Evolutionary conservation across 2,888 invertebrate species (phyloP).

Genomic region (Gasteruption jaculator): DNA sequence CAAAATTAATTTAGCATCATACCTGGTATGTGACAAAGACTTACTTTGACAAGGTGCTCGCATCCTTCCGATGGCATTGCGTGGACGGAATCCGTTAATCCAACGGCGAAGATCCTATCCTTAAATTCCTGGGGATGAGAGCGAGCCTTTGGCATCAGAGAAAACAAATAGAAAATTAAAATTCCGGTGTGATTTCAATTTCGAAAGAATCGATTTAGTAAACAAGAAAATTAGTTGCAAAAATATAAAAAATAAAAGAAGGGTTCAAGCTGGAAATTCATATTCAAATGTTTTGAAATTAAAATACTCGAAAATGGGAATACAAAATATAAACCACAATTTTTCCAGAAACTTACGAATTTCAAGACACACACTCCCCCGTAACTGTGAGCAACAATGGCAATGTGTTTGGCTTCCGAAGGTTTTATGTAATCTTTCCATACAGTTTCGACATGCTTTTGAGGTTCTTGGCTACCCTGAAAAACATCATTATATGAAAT

Average conservation of each 20-base stretch:
- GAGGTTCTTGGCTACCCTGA: constrained; percentile 58
- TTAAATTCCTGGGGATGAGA: constrained; percentile 59
- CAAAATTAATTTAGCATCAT: too few species aligned
- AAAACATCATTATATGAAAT: constrained; percentile 11
- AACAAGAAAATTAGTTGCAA: constrained; percentile 4
- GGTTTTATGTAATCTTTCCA: constrained; percentile 65
- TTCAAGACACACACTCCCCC: constrained; percentile 67
- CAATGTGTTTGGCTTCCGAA: constrained; percentile 60
- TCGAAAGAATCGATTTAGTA: constrained; percentile 4
- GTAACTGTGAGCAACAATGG: constrained; percentile 76
- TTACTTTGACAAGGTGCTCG: constrained; percentile 31
- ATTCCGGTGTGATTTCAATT: background rate
- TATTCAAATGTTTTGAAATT: too few species aligned
- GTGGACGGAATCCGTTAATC: constrained; percentile 75
- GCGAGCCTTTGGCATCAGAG: constrained; percentile 54
- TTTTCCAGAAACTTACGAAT: constrained; percentile 53
- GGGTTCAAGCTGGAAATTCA: too few species aligned
- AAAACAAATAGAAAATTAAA: too few species aligned
- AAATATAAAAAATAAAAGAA: constrained; percentile 1
- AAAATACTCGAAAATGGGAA: too few species aligned
- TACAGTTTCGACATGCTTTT: constrained; percentile 63
- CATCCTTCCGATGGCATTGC: constrained; percentile 39
- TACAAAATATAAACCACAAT: too few species aligned
- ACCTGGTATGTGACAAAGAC: too few species aligned
- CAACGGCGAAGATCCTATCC: constrained; percentile 67